phyloP scores from a whole-genome alignment of 2,888 invertebrate genomes.

The Acanthacorydalis orientalis region DNA sequence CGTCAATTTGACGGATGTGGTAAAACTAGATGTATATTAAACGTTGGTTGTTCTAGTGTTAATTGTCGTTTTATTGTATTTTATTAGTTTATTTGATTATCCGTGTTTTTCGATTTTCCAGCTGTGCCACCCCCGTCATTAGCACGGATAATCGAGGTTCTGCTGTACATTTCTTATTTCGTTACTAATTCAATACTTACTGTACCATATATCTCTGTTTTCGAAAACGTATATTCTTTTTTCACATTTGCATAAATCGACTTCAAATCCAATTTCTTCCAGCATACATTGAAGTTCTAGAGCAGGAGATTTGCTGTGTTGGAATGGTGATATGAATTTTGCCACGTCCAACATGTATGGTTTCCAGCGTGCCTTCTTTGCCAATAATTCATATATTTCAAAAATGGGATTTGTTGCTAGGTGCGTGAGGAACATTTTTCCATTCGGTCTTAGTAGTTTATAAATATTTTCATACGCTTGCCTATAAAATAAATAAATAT shows the following conservation, averaged over 20 bases:
- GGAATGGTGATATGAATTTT: constrained; percentile 50
- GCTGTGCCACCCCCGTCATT: too few species aligned
- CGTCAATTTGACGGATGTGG: too few species aligned
- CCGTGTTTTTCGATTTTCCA: too few species aligned
- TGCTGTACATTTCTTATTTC: too few species aligned
- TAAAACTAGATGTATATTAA: too few species aligned
- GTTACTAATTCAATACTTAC: constrained; percentile 25
- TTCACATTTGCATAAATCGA: constrained; percentile 38
- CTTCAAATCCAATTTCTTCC: constrained; percentile 39
- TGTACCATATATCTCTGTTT: constrained; percentile 35
- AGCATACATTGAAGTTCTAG: constrained; percentile 36
- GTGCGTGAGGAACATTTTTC: constrained; percentile 51
- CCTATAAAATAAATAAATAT: constrained; percentile 24
- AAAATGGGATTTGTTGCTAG: constrained; percentile 51
- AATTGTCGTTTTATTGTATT: too few species aligned
- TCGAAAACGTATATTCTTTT: constrained; percentile 39
- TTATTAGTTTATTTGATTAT: too few species aligned
- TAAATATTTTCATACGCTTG: constrained; percentile 46
- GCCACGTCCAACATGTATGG: constrained; percentile 46
- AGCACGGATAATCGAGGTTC: too few species aligned
- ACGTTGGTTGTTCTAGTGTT: too few species aligned
- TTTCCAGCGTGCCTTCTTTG: constrained; percentile 38
- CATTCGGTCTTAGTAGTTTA: constrained; percentile 45
- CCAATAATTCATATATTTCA: constrained; percentile 46
- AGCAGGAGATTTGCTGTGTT: constrained; percentile 40